Evolutionary conservation across 2,113 vertebrate genomes (phyloP), one percentile per base, ranked within the genome.

Genomic region (Heloderma charlesbogerti): DNA sequence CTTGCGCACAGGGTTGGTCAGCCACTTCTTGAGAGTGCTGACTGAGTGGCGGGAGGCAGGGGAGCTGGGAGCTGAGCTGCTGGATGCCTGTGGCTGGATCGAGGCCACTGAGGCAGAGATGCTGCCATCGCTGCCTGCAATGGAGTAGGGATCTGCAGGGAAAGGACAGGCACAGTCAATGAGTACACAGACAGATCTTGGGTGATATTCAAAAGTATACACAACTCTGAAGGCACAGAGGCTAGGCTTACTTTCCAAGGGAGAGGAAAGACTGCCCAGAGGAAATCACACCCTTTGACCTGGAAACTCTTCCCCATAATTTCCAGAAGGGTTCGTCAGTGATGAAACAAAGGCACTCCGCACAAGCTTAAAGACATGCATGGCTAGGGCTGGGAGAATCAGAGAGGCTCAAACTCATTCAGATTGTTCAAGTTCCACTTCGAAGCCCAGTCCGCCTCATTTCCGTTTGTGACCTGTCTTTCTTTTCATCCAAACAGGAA

Each of bases 121-220:
- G 94, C 98, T 99, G 89, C 98, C 98, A 89, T 98, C 98, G 40
- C 98, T 99, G 95, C 98, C 98, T 22, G 98, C 98, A 90, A 98
- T 97, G 10, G 98, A 98, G 94, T 99, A 99, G 7, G 98, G 98
- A 95, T 99, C 98, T 99, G 95, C 71, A 20, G 45, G 74, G 84
- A 85, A 25, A 78, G 12, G 25, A 48, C 20, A 88, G 7, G 57
- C 7, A 51, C 79, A n/a, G 37, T 40, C 69, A 75, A 0, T 15
- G 25, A 74, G 25, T 15, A 51, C 5, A 25, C 4, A 37, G 34
- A n/a, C 67, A 6, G 82, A 9, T 85, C 9, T 40, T 31, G 54
- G 37, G 27, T 40, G 34, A 9, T 20, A n/a, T 13, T 66, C 60
- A 40, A 72, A 66, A 60, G 40, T 25, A 51, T 12, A 48, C 67